Evolutionary conservation across 2,113 vertebrate genomes (phyloP), one percentile per base, ranked within the genome.

Genomic region (Agelaius tricolor): DNA sequence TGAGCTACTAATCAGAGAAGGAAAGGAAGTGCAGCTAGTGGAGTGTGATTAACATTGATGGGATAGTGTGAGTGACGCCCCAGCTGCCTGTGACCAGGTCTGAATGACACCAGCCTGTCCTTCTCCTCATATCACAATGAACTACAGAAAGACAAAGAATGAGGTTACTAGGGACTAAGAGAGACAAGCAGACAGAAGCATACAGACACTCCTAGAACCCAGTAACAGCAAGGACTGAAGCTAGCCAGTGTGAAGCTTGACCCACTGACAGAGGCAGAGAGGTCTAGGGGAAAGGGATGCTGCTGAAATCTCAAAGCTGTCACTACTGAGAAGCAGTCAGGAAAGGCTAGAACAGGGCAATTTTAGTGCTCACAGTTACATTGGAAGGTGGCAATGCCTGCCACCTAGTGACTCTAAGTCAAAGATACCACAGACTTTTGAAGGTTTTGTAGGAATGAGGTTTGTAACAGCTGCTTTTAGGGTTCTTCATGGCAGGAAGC

Each of bases 401-500:
- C 93, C 94, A 92, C 49, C 96, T 95, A 96, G 91, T 79, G 94
- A 80, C 69, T 91, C 39, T 7, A 75, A 87, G 26, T 19, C 81
- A 73, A 88, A 63, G 58, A 61, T 13, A 74, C 55, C 19, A 37
- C 24, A 55, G 47, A 71, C 17, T 15, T 67, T 54, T 41, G 39
- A 8, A 43, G 13, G 18, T 12, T 41, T 23, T 43, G 28, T 35
- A 62, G n/a, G 46, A n/a, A 31, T 54, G 39, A 78, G 39, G 27
- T 57, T 65, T 82, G 4, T 14, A 43, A 46, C 4, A 24, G 15
- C 11, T 55, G 20, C 26, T 41, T 80, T 74, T 28, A 62, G 55
- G 52, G 43, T 11, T 66, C 73, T 47, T 10, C 10, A 3, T 13
- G 16, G 10, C 4, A 2, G n/a, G 13, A 28, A 77, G 16, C 61